phyloP scores from a whole-genome alignment of 1,140 invertebrate species.

The Euborellia annulipes region DNA sequence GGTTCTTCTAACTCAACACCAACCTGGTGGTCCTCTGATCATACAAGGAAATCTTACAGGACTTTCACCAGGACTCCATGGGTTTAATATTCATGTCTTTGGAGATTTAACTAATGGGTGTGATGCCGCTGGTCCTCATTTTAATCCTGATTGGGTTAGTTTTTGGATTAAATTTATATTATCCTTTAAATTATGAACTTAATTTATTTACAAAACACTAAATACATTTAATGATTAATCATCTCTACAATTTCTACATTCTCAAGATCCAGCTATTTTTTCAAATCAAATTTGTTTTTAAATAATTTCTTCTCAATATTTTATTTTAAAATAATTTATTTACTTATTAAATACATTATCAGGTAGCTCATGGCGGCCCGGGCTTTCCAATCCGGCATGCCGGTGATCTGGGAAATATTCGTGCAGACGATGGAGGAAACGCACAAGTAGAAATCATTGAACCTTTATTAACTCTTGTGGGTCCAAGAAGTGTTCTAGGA shows the following conservation, averaged over 20 bases:
- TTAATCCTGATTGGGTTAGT: constrained; percentile 25
- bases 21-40: constrained; percentile 26
- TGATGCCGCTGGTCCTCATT: constrained; percentile 31
- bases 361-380: constrained; percentile 31
- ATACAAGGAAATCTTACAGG: constrained; percentile 40
- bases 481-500: constrained; percentile 33
- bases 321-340: too few relatives aligned
- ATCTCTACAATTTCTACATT: too few relatives aligned
- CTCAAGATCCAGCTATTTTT: too few relatives aligned
- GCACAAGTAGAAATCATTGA: constrained; percentile 26
- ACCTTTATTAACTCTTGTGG: constrained; percentile 25
- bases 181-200: too few relatives aligned
- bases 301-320: too few relatives aligned
- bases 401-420: constrained; percentile 39
- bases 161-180: too few relatives aligned
- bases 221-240: too few relatives aligned
- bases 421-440: constrained; percentile 24
- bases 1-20: neutral
- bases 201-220: too few relatives aligned
- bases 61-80: constrained; percentile 43
- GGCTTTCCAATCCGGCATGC: constrained; percentile 31
- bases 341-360: constrained; percentile 4
- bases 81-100: constrained; percentile 57
- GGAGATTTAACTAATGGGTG: constrained; percentile 49
- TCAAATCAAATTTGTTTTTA: too few relatives aligned